Base-by-base conservation (phyloP, 2,888 invertebrate species). In the Coronaproctus castanopsis region DNA sequence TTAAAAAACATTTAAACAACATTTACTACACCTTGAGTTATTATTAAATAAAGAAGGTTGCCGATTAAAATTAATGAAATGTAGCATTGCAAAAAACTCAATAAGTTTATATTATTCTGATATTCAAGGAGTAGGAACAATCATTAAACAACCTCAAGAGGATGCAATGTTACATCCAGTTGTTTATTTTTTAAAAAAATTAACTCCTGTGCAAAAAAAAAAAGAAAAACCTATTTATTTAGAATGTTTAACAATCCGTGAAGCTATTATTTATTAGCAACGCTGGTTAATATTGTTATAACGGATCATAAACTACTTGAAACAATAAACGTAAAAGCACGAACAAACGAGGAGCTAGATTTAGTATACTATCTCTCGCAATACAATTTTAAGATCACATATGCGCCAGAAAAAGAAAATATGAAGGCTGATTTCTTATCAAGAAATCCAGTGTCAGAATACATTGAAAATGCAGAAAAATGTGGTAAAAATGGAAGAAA, bases 31-130 rank as follows among this genome's bases (percentile, higher is more conserved):
- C 36, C 36, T 36, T 36, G 36, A 36, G 36, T 36, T 36, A 36
- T 36, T 36, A 36, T 36, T 36, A 36, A 36, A 36, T 36, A 36
- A 36, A 36, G 36, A 36, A 8, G 36, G 36, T 36, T 36, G 5
- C 14, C 36, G 14, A 36, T 36, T 36, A 36, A 36, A 36, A 36
- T 36, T 36, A 36, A 36, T 36, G 36, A 36, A n/a, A 36, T 36
- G 36, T 36, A 14, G 14, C 14, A 8, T 36, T 36, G 36, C 36
- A 8, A 36, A 36, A 36, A 36, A 36, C 36, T 36, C 14, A 36
- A 36, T 36, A 36, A 36, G 36, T 68, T 21, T 65, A 63, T 36
- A 67, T 67, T 22, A 68, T 58, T 67, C 66, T 18, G 64, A 63
- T 52, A 52, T 65, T 48, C 59, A 56, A 64, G 65, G 65, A 49